These are phyloP conservation scores for Gnathonemus longibarbis DNA, from an alignment of 2,113 vertebrate species.

Conservation along the genomic window DNA sequence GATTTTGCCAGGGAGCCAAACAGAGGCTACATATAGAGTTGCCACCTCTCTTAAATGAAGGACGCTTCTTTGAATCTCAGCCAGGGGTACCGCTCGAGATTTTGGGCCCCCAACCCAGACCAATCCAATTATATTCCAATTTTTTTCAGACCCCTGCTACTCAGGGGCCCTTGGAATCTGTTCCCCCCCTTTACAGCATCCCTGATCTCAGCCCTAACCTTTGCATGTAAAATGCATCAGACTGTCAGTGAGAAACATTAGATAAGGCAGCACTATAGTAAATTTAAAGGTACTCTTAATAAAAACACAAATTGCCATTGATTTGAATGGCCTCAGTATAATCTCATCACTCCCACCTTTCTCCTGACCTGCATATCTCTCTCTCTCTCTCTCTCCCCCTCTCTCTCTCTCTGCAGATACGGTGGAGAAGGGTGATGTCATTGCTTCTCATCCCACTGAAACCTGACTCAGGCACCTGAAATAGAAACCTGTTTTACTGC, in stretches of 20 bases:
- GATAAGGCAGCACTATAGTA: slow-evolving; percentile 46
- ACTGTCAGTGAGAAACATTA: slow-evolving; percentile 31
- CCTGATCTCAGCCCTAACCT: slow-evolving; percentile 11
- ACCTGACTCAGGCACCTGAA: slow-evolving; percentile 65
- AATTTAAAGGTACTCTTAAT: slow-evolving; percentile 75
- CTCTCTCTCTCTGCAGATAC: slow-evolving; percentile 61
- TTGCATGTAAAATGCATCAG: slow-evolving; percentile 18
- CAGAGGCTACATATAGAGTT: neutral
- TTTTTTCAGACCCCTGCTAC: neutral
- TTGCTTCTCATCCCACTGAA: slow-evolving; percentile 58
- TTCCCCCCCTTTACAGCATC: neutral
- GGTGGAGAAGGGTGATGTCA: slow-evolving; percentile 66
- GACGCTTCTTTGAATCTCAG: neutral
- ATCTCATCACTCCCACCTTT: neutral
- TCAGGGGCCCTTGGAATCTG: neutral
- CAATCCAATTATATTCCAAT: neutral
- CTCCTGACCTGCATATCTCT: slow-evolving; percentile 2
- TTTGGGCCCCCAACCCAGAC: neutral
- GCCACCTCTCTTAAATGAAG: neutral
- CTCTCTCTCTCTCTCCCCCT: neutral
- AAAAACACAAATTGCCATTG: slow-evolving; percentile 71
- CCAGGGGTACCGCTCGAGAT: neutral
- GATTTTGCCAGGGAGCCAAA: neutral
- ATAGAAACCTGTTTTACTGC: slow-evolving; percentile 64
- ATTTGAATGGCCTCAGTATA: slow-evolving; percentile 66